A percentile compares a stretch with the other conserved stretches of the same genome.
Conservation (phyloP, 2,888 invertebrate species). For the Argynnis bischoffii region DNA sequence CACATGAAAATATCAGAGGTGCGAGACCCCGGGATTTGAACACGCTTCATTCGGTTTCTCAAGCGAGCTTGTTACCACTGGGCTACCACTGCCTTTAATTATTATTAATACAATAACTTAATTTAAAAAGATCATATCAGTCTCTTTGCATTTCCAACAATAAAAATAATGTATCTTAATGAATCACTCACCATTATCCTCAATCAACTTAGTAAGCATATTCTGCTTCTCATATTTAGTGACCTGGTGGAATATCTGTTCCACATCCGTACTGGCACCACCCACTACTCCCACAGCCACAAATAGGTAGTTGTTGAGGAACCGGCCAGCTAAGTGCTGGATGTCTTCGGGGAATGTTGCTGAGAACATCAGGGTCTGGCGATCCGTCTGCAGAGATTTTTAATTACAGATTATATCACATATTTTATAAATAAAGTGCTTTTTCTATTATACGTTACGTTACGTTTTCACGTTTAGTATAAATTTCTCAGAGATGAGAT, state of each 20-base stretch:
- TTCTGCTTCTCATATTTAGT: slow-evolving; percentile 87
- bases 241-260: slow-evolving; percentile 89
- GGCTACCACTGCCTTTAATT: too few relatives aligned
- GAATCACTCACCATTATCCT: slow-evolving; percentile 72
- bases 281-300: slow-evolving; percentile 95
- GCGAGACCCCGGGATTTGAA: too few relatives aligned
- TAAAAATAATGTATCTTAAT: neutral
- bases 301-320: slow-evolving; percentile 91
- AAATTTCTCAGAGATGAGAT: too few relatives aligned
- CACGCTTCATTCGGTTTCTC: too few relatives aligned
- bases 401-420: neutral
- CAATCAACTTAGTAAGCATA: slow-evolving; percentile 87
- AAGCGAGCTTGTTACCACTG: too few relatives aligned
- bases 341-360: slow-evolving; percentile 99
- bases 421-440: too few relatives aligned
- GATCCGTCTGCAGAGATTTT: slow-evolving; percentile 81
- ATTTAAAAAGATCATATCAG: too few relatives aligned
- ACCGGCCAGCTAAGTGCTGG: slow-evolving; percentile 90
- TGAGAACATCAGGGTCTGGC: slow-evolving; percentile 99
- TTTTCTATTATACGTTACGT: too few relatives aligned
- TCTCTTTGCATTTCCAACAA: too few relatives aligned
- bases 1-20: too few relatives aligned
- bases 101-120: neutral
- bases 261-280: slow-evolving; percentile 95
- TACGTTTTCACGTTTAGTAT: too few relatives aligned